phyloP scores from a whole-genome alignment of 2,888 invertebrate genomes.

The Lepidochrysops patricia region DNA sequence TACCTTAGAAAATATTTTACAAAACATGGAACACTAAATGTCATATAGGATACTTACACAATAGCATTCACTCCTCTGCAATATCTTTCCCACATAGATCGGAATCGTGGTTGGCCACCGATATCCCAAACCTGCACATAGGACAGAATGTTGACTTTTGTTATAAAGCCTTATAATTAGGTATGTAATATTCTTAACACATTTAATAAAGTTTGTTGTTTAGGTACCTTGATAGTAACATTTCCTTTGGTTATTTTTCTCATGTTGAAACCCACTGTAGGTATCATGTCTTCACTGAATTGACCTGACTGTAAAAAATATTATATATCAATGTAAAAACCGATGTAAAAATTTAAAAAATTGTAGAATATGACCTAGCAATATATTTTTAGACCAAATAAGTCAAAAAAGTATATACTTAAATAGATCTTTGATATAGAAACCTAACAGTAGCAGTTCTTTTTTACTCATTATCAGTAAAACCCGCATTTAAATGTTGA shows the following conservation, averaged over 20 bases:
- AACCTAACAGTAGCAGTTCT: no score
- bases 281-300: conserved; percentile 99
- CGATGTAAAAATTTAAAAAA: no score
- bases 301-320: conserved; percentile 91
- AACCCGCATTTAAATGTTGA: no score
- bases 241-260: conserved; percentile 99
- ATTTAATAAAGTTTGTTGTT: background rate
- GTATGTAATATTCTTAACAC: background rate
- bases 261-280: conserved; percentile 99
- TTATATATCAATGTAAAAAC: background rate
- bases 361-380: no score
- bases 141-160: background rate
- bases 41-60: conserved; percentile 82
- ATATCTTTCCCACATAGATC: conserved; percentile 99
- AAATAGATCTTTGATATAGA: no score
- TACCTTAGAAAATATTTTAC: no score
- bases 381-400: no score
- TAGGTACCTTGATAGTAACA: conserved; percentile 93
- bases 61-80: conserved; percentile 99
- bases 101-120: conserved; percentile 98
- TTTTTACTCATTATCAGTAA: no score
- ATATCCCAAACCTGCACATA: conserved; percentile 90
- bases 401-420: no score
- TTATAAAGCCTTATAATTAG: background rate
- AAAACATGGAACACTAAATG: background rate